Evolutionary conservation across 2,113 vertebrate species (phyloP), one percentile per base, ranked within the genome.

Genomic region (Albula goreensis): DNA sequence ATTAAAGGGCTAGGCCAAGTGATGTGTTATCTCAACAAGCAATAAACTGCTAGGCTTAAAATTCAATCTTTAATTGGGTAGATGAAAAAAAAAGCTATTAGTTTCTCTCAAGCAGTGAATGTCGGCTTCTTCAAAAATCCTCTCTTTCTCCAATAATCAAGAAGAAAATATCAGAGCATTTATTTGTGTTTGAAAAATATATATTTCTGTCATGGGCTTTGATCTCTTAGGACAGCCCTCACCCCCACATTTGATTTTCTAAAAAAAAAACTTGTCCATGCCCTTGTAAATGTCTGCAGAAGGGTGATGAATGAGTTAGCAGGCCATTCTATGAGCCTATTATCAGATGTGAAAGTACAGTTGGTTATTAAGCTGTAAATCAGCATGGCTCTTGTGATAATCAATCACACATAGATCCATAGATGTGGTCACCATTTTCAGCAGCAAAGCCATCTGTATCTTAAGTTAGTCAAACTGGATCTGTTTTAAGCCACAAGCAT

Each of bases 31-130:
- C 88, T 93, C 93, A 93, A 94, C 90, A 93, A 89, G 89, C 92
- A 92, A 92, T 92, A 91, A 91, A 94, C 90, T 89, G 88, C 89
- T 89, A 22, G 82, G 90, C 92, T 94, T 93, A 91, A 90, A 90
- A 93, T 90, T 89, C 84, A 89, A 87, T 82, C 92, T 94, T 93
- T 94, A 93, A 93, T 93, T 93, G 93, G 90, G 87, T 84, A 91
- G 93, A 94, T 94, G 92, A 93, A 94, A 94, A 91, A 85, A 90
- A 91, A 85, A 90, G 91, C 89, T 92, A 94, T 94, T 93, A 94
- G 92, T 91, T 93, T 86, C 87, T 89, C 84, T 91, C 90, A 83
- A 93, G 87, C 90, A 83, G 89, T 90, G 87, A 89, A 87, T 87
- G 66, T 91, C 87, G 60, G 84, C 88, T 89, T 89, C 63, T 86